These are phyloP conservation scores for Lepidocolaptes lacrymiger DNA, from an alignment of 2,797 vertebrate species.

Conservation along the genomic window DNA sequence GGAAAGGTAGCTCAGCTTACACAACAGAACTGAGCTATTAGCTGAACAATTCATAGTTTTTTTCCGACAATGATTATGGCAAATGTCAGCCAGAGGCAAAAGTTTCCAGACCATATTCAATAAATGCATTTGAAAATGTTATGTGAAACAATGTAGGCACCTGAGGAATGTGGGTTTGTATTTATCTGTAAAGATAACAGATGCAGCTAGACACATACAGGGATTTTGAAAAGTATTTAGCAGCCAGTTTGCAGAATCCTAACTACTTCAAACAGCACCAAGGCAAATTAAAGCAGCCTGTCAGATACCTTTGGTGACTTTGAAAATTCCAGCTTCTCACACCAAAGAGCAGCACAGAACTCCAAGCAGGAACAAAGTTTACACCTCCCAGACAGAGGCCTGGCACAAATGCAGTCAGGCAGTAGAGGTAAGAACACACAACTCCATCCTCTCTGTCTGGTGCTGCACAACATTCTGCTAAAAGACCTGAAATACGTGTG, in stretches of 20 bases:
- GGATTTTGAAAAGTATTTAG: not conserved
- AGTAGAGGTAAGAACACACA: not conserved
- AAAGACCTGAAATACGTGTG: accelerated
- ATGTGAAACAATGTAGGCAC: not conserved
- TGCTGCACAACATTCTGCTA: not conserved
- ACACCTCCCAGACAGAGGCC: accelerated
- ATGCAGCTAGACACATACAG: not conserved
- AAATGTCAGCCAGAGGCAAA: not conserved
- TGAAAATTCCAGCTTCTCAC: not conserved
- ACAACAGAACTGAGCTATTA: not conserved
- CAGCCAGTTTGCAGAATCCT: not conserved
- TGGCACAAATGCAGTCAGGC: not conserved
- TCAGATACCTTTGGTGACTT: not conserved
- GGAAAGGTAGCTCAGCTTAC: not conserved
- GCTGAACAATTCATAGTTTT: not conserved
- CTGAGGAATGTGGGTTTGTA: not conserved
- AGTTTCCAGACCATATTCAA: not conserved
- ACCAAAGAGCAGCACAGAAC: not conserved
- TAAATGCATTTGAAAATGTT: not conserved
- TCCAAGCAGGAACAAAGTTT: not conserved
- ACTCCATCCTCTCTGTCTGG: not conserved
- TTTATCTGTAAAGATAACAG: not conserved
- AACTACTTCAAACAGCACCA: not conserved
- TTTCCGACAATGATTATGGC: not conserved
- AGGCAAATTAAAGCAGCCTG: not conserved